Evolutionary conservation across 2,888 invertebrate genomes (phyloP).

Genomic region (Salticus scenicus): DNA sequence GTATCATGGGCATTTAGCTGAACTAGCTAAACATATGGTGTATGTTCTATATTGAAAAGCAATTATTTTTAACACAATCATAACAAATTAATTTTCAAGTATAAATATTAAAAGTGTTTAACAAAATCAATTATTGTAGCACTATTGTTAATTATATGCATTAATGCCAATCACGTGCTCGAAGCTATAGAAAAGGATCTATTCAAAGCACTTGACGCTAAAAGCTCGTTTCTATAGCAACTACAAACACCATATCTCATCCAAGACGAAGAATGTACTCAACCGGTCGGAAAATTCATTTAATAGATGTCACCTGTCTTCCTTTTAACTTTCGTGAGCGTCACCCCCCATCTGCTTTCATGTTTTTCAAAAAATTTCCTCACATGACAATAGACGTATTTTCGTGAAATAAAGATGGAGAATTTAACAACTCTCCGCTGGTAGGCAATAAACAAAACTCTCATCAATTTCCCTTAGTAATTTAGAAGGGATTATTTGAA

Average conservation of each 20-base stretch:
- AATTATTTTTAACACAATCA: no score
- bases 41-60: no score
- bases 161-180: neutral
- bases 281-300: constrained; percentile 1
- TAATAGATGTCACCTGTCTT: constrained; percentile 5
- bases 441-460: no score
- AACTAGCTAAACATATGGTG: no score
- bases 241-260: neutral
- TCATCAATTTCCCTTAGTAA: no score
- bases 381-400: neutral
- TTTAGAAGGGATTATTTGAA: no score
- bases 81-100: no score
- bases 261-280: neutral
- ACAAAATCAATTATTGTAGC: no score
- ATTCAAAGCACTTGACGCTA: neutral
- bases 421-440: no score
- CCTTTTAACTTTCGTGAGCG: neutral
- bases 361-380: neutral
- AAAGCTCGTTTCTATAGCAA: neutral
- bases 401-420: neutral
- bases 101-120: no score
- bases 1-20: no score
- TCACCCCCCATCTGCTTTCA: neutral
- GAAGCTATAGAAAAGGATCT: neutral
- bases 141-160: neutral